Evolutionary conservation across 2,797 vertebrate species (phyloP).

Genomic region (Artibeus lituratus): DNA sequence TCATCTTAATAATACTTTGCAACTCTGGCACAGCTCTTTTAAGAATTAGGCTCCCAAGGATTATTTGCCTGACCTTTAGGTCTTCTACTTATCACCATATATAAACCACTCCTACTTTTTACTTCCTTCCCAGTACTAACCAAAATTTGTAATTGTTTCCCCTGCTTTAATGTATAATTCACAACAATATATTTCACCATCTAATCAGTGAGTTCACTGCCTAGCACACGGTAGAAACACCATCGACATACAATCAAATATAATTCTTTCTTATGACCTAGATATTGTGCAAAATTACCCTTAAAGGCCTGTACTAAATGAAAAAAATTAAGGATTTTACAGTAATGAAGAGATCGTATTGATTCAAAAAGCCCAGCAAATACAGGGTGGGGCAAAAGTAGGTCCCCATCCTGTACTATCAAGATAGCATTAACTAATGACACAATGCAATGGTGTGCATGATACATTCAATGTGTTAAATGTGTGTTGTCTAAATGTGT

Average conservation of each 20-base stretch:
- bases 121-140: neutral
- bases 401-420: neutral
- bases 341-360: neutral
- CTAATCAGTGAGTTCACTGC: neutral
- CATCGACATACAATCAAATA: neutral
- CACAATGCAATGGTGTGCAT: neutral
- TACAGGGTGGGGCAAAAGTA: no score
- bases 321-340: neutral
- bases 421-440: neutral
- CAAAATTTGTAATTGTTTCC: neutral
- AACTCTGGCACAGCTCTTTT: neutral
- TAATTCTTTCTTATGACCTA: neutral
- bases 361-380: neutral
- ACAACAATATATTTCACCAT: neutral
- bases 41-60: neutral
- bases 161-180: neutral
- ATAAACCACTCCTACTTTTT: neutral
- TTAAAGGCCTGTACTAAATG: neutral
- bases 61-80: neutral
- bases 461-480: neutral
- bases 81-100: neutral
- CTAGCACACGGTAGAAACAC: neutral
- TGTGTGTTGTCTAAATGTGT: neutral
- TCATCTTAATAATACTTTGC: neutral
- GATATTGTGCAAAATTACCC: neutral